Evolutionary conservation across 2,888 invertebrate species (phyloP).

Genomic region (Drosophila emarginata): DNA sequence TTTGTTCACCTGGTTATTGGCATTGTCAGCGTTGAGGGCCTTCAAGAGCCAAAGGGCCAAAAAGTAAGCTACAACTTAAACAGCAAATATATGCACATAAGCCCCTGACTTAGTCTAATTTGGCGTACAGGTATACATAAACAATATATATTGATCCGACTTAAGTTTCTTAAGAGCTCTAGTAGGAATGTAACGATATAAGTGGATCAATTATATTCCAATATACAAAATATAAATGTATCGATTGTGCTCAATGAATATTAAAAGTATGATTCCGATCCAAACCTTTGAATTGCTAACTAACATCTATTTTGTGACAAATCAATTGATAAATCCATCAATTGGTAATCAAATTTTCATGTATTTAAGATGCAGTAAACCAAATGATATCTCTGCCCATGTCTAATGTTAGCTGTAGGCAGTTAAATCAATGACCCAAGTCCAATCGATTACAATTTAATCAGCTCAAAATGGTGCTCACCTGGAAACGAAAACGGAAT

Average conservation of each 20-base stretch:
- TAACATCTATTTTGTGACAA: too few relatives aligned
- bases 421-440: slow-evolving; percentile 4
- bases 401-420: background rate
- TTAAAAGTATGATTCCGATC: too few relatives aligned
- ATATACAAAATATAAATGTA: too few relatives aligned
- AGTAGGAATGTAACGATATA: background rate
- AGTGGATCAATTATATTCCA: background rate
- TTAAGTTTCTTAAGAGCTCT: background rate
- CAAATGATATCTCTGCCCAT: background rate
- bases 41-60: background rate
- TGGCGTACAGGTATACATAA: background rate
- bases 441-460: slow-evolving; percentile 6
- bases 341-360: too few relatives aligned
- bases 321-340: too few relatives aligned
- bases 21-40: too few relatives aligned
- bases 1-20: background rate
- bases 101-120: background rate
- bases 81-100: background rate
- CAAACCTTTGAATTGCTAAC: too few relatives aligned
- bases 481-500: background rate
- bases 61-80: background rate
- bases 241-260: too few relatives aligned
- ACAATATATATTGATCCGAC: background rate
- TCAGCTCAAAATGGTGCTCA: background rate
- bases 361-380: too few relatives aligned